Evolutionary conservation across 2,888 invertebrate genomes (phyloP).

Genomic region (Lithophane socia): DNA sequence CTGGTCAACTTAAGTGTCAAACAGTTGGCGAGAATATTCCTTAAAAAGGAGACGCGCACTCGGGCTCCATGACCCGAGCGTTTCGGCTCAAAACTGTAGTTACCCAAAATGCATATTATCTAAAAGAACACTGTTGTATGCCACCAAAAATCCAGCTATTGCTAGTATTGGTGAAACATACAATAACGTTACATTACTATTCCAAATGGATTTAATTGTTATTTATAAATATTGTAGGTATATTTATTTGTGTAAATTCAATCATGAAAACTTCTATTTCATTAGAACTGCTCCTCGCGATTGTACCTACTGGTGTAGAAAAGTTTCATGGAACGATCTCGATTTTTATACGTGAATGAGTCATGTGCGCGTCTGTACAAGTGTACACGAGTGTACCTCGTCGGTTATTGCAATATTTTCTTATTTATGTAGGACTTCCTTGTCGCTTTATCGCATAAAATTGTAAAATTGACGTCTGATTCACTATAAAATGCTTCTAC

Average conservation of each 20-base stretch:
- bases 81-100: too few species aligned
- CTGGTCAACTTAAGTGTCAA: not conserved
- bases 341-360: conserved; percentile 31
- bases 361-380: conserved; percentile 11
- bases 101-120: too few species aligned
- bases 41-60: too few species aligned
- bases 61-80: too few species aligned
- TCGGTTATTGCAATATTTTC: conserved; percentile 37
- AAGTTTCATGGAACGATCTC: conserved; percentile 16
- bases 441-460: conserved; percentile 25
- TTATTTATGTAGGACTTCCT: conserved; percentile 37
- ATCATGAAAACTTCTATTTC: not conserved
- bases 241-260: not conserved
- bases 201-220: too few species aligned
- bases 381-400: conserved; percentile 11
- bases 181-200: too few species aligned
- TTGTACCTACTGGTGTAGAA: conserved; percentile 15
- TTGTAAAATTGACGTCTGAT: conserved; percentile 32
- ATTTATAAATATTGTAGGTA: not conserved
- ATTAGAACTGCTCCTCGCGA: not conserved
- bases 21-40: too few species aligned
- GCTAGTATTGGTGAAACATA: not conserved
- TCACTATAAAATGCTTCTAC: conserved; percentile 9
- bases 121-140: not conserved
- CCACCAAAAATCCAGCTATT: not conserved